Base-by-base conservation (phyloP, 2,113 vertebrate species). In the Ameiurus melas region DNA sequence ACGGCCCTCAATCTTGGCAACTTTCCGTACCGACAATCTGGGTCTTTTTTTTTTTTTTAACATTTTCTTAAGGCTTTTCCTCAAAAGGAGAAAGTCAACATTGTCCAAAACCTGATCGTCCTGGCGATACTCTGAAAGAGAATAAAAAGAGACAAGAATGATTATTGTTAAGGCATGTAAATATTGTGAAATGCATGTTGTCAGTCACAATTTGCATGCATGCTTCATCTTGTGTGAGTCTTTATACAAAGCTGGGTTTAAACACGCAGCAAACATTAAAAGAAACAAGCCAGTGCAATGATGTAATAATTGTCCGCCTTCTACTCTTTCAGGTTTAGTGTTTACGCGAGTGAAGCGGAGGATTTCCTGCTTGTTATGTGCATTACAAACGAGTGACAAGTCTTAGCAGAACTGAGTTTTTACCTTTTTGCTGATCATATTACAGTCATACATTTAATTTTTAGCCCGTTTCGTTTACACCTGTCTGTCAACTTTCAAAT, bases 21-120 rank as follows among this genome's bases (percentile, higher is more conserved):
- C 92, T 93, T 83, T 91, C 88, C 83, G 94, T 95, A 96, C 95
- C 94, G 64, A 94, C 94, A 93, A 93, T 94, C 92, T 73, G 85
- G 91, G 87, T 91, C 90, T 92, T 91, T 92, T 79, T 91, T 7
- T 17, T 60, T 43, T 80, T 9, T 14, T 27, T 2, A 10, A 10
- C 47, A 51, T 16, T 84, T 71, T 85, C 43, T 75, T 73, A 85
- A 89, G 73, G 91, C 80, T 92, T 87, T 88, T 89, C 91, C 92
- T 94, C 92, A 86, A 93, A 93, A 88, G 91, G 93, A 92, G 91
- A 93, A 87, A 93, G 85, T 89, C 85, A 73, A 89, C 90, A 92
- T 92, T 92, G 89, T 94, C 94, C 93, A 88, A 93, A 94, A 92
- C 91, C 90, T 82, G 39, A 91, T 92, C 89, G 82, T 96, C 92